phyloP scores from a whole-genome alignment of 2,797 vertebrate species.

The Pangasius mekongensis region DNA sequence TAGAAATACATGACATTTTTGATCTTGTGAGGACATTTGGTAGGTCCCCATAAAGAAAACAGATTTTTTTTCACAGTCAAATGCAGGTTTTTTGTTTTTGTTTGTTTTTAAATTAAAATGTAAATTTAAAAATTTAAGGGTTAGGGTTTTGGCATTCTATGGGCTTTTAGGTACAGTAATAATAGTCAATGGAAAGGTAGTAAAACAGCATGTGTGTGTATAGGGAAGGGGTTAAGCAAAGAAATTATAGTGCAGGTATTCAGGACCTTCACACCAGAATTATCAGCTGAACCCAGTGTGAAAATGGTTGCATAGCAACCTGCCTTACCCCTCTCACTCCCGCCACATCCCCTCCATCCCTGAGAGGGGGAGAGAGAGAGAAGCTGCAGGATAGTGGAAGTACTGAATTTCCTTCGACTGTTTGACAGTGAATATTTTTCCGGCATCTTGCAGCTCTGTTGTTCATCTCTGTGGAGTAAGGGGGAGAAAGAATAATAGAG shows the following conservation, averaged over 20 bases:
- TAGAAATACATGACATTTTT: neutral
- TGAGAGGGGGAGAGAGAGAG: conserved; percentile 12
- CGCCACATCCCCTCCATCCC: conserved; percentile 3
- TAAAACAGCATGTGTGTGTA: neutral
- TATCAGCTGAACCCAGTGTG: conserved; percentile 63
- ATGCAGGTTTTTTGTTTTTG: neutral
- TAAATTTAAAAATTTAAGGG: too few relatives aligned
- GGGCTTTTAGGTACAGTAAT: neutral
- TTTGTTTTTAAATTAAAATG: neutral
- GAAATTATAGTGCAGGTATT: conserved; percentile 27
- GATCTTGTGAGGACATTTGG: conserved; percentile 1
- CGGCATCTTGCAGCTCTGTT: neutral
- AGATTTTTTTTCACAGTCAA: neutral
- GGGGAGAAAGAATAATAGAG: neutral
- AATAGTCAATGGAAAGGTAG: too few relatives aligned
- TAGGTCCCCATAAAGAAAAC: neutral
- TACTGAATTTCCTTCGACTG: conserved; percentile 25
- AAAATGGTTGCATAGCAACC: conserved; percentile 76
- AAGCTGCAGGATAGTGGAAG: conserved; percentile 9
- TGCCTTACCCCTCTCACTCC: conserved; percentile 27
- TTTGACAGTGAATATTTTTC: conserved; percentile 45
- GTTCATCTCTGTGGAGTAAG: neutral
- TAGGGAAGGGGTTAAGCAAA: neutral
- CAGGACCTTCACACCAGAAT: conserved; percentile 41
- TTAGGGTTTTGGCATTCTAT: neutral